phyloP scores from a whole-genome alignment of 2,888 invertebrate genomes.

The Saturnia japonica region DNA sequence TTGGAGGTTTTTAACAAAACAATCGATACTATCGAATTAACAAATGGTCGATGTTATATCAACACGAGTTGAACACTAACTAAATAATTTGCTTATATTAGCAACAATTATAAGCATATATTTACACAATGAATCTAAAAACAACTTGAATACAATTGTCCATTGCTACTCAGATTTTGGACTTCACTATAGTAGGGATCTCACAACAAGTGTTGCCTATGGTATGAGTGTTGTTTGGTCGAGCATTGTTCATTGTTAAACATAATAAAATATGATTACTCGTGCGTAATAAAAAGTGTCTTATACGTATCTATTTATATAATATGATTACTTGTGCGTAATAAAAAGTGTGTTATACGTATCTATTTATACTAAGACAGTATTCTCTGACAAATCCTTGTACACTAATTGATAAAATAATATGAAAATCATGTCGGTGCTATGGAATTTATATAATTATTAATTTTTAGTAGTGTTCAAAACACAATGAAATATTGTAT shows the following conservation, averaged over 20 bases:
- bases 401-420: background rate
- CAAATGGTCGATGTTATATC: too few species aligned
- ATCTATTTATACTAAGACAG: background rate
- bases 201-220: conserved; percentile 6
- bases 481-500: too few species aligned
- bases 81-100: background rate
- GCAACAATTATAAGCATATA: background rate
- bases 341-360: background rate
- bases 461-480: background rate
- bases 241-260: conserved; percentile 9
- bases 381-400: background rate
- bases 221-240: background rate
- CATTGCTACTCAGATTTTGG: conserved; percentile 9
- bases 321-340: background rate
- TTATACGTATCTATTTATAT: background rate
- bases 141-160: background rate
- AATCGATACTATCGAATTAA: too few species aligned
- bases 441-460: background rate
- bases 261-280: background rate
- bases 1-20: too few species aligned
- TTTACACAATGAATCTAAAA: background rate
- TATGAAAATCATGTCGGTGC: background rate
- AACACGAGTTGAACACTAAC: too few species aligned
- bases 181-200: background rate
- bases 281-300: background rate